Evolutionary conservation across 2,888 invertebrate genomes (phyloP).

Genomic region (Oxyteleia sp.): DNA sequence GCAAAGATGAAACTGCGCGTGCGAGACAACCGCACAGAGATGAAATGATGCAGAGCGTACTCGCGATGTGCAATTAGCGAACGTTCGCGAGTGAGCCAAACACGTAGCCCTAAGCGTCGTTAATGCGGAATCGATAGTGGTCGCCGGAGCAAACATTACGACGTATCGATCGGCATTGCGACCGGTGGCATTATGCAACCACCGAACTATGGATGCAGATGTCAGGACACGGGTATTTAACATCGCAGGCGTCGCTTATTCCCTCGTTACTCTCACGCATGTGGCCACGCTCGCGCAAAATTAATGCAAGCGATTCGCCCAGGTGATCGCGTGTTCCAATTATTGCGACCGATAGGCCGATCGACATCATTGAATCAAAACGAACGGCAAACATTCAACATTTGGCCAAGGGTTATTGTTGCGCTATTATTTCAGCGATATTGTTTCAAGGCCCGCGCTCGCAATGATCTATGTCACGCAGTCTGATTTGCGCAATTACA

Average conservation of each 20-base stretch:
- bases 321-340: constrained; percentile 55
- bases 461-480: neutral
- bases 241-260: constrained; percentile 69
- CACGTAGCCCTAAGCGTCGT: constrained; percentile 65
- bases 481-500: constrained; percentile 3
- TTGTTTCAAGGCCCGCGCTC: constrained; percentile 6
- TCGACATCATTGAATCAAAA: constrained; percentile 60
- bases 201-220: constrained; percentile 72
- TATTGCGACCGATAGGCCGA: constrained; percentile 44
- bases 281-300: constrained; percentile 58
- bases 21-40: no score
- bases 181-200: constrained; percentile 71
- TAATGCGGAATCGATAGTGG: constrained; percentile 72
- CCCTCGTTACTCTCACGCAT: constrained; percentile 70
- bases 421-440: constrained; percentile 17
- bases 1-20: no score
- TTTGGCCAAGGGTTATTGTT: constrained; percentile 41
- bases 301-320: constrained; percentile 58
- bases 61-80: constrained; percentile 55
- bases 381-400: constrained; percentile 59
- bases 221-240: constrained; percentile 74
- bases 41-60: constrained; percentile 28
- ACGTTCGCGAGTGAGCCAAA: constrained; percentile 36
- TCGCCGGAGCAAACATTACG: constrained; percentile 71
- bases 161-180: constrained; percentile 69